These are phyloP conservation scores for Stenodema calcarata DNA, from an alignment of 2,888 invertebrate genomes.

Conservation along the genomic window DNA sequence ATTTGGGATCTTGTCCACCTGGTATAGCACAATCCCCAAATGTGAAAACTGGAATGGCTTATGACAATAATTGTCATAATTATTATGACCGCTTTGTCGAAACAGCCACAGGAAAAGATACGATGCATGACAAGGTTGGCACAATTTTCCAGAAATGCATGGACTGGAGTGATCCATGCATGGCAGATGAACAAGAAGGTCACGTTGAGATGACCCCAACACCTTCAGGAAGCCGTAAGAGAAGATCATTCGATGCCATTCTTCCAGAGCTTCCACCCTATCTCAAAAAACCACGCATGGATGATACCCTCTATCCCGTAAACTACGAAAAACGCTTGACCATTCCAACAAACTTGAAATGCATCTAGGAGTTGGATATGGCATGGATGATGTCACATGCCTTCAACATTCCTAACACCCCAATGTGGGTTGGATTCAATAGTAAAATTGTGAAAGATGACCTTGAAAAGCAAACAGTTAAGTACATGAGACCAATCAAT, in stretches of 20 bases:
- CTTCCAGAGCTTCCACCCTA: too few relatives aligned
- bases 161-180: not conserved
- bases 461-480: not conserved
- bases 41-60: constrained; percentile 54
- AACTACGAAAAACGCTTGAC: not conserved
- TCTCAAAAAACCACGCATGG: too few relatives aligned
- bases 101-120: constrained; percentile 59
- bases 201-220: too few relatives aligned
- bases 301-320: too few relatives aligned
- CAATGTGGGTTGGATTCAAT: constrained; percentile 21
- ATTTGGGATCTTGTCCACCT: not conserved
- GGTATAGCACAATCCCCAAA: not conserved
- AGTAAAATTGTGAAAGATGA: not conserved
- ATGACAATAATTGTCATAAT: too few relatives aligned
- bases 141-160: constrained; percentile 58
- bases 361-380: not conserved
- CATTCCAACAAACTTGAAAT: too few relatives aligned
- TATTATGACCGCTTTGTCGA: constrained; percentile 59
- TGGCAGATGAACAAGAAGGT: not conserved
- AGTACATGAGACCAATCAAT: not conserved
- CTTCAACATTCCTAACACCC: not conserved
- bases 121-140: constrained; percentile 60
- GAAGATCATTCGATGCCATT: too few relatives aligned
- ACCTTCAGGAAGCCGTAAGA: too few relatives aligned
- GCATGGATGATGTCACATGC: not conserved